Conservation (phyloP, 2,888 invertebrate species). For the Rhodophaea formosa region DNA sequence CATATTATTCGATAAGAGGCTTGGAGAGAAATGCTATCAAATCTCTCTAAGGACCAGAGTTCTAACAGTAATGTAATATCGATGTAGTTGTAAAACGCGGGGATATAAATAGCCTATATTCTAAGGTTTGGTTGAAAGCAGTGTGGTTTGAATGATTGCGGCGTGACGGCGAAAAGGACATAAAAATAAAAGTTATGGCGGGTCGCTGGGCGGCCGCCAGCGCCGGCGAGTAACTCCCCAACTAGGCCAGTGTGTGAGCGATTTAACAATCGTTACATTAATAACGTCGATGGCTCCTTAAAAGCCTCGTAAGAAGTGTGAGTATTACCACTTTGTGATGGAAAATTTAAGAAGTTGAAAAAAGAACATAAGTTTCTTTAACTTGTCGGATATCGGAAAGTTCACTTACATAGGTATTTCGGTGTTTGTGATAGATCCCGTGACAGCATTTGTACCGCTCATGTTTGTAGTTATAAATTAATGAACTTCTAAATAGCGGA, state of each 20-base stretch:
- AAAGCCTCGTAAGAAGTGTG: conserved; percentile 8
- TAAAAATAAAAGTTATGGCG: conserved; percentile 3
- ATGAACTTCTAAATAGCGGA: too few relatives aligned
- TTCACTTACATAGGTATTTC: too few relatives aligned
- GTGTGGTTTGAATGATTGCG: neutral
- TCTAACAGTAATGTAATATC: neutral
- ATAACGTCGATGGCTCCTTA: conserved; percentile 7
- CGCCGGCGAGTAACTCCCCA: neutral
- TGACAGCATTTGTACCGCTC: too few relatives aligned
- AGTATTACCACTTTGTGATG: neutral
- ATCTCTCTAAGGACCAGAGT: too few relatives aligned
- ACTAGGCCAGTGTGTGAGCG: conserved; percentile 10
- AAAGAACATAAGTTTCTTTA: neutral
- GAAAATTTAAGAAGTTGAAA: neutral
- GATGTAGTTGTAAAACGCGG: neutral
- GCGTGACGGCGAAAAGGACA: conserved; percentile 1
- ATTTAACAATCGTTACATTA: conserved; percentile 9
- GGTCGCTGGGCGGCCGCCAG: neutral
- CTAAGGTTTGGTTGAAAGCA: neutral
- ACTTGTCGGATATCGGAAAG: too few relatives aligned
- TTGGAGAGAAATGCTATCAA: too few relatives aligned
- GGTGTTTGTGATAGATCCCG: too few relatives aligned
- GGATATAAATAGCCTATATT: neutral
- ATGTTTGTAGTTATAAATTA: too few relatives aligned
- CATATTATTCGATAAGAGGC: too few relatives aligned